These are phyloP conservation scores for Paguma larvata DNA, from an alignment of 2,797 vertebrate species.

Conservation along the genomic window DNA sequence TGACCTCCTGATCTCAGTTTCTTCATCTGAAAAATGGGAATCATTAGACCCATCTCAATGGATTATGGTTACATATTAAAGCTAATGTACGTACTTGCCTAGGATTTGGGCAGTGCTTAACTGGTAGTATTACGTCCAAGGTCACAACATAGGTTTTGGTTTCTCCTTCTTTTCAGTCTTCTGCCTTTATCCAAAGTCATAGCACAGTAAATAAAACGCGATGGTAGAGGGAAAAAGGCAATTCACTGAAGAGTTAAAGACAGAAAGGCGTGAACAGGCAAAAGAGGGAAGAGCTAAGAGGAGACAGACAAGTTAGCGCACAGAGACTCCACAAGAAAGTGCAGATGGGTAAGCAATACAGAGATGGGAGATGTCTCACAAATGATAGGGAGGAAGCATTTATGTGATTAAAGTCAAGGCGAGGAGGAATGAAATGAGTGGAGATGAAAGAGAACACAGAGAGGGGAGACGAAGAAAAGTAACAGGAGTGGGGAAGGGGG, in stretches of 20 bases:
- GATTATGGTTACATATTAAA: neutral
- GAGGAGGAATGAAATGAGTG: conserved; percentile 56
- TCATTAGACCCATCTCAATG: neutral
- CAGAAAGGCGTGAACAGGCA: neutral
- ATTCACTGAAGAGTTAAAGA: conserved; percentile 27
- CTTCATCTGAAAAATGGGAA: conserved; percentile 39
- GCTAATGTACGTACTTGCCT: neutral
- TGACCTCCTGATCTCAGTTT: conserved; percentile 32
- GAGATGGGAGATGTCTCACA: conserved; percentile 50
- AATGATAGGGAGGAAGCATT: conserved; percentile 60
- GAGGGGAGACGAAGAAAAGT: neutral
- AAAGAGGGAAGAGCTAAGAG: neutral
- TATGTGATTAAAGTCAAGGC: conserved; percentile 77
- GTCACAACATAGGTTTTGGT: neutral
- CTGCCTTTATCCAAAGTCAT: conserved; percentile 10
- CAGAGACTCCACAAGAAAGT: conserved; percentile 9
- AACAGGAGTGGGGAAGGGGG: neutral
- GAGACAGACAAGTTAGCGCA: neutral
- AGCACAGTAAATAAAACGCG: neutral
- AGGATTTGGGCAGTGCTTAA: neutral
- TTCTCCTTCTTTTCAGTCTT: neutral
- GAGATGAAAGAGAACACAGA: conserved; percentile 69
- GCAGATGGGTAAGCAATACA: neutral
- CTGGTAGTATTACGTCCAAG: neutral
- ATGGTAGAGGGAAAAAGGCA: neutral